Conservation (phyloP, 2,888 invertebrate species). For the Spodoptera littoralis region DNA sequence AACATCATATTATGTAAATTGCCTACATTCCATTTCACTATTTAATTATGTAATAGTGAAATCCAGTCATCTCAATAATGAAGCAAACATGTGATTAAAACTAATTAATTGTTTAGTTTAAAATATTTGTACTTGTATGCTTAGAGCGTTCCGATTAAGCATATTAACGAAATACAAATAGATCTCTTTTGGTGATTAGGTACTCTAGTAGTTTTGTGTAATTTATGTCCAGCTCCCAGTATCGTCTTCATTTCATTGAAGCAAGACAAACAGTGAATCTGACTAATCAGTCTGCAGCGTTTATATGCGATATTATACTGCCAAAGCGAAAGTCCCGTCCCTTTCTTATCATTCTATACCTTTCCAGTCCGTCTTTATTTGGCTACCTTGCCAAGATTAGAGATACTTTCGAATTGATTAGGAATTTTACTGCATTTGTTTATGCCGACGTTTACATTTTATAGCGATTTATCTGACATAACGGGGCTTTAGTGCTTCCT, state of each 20-base stretch:
- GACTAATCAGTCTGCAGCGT: not conserved
- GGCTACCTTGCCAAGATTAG: constrained; percentile 21
- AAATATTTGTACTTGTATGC: not conserved
- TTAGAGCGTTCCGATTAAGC: too few relatives aligned
- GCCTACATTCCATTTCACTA: constrained; percentile 34
- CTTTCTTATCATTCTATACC: constrained; percentile 6
- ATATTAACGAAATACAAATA: too few relatives aligned
- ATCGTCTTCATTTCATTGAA: not conserved
- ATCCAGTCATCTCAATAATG: constrained; percentile 25
- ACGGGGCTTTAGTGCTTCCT: constrained; percentile 10
- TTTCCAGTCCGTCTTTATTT: constrained; percentile 23
- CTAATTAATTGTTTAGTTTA: constrained; percentile 23
- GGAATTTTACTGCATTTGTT: constrained; percentile 29
- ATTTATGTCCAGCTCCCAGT: too few relatives aligned
- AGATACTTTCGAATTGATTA: constrained; percentile 40
- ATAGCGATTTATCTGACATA: constrained; percentile 10
- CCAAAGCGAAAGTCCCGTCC: constrained; percentile 2
- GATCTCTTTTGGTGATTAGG: not conserved
- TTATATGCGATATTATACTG: constrained; percentile 10
- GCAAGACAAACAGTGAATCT: constrained; percentile 1
- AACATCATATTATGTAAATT: constrained; percentile 26
- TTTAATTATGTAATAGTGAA: constrained; percentile 43
- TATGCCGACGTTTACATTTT: constrained; percentile 16
- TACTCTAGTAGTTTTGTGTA: too few relatives aligned
- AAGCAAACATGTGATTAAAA: constrained; percentile 17